Evolutionary conservation across 2,888 invertebrate genomes (phyloP), one percentile per base, ranked within the genome.

Genomic region (Gibbula magus): DNA sequence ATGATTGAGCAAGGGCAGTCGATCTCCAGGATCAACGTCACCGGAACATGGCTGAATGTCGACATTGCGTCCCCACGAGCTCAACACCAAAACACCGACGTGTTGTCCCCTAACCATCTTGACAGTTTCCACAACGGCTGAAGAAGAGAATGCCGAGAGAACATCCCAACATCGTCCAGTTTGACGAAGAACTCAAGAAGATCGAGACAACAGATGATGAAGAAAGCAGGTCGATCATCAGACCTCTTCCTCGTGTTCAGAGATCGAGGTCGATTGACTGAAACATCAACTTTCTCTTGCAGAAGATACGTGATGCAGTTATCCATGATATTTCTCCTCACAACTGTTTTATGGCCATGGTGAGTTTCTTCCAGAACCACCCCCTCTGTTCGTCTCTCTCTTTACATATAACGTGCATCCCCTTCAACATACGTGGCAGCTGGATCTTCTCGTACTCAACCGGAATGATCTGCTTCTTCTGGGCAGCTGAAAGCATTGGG

Each of bases 291-390:
- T n/a, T n/a, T n/a, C n/a, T n/a, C n/a, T n/a, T n/a, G n/a, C n/a
- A n/a, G n/a, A n/a, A n/a, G n/a, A n/a, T n/a, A n/a, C n/a, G n/a
- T n/a, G n/a, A n/a, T n/a, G n/a, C n/a, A n/a, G n/a, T n/a, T n/a
- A n/a, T n/a, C n/a, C n/a, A n/a, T n/a, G n/a, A n/a, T n/a, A n/a
- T n/a, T 52, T 52, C 18, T 18, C 18, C 13, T 56, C 56, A 56
- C 7, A 22, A 20, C 7, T 13, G 13, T 35, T n/a, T 77, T 56
- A 77, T 77, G 56, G 61, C 25, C 13, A 66, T 39, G 20, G 61
- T 39, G 25, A 77, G 61, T 61, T 66, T 77, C 18, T 61, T 25
- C 77, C 77, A 77, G 66, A 77, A 77, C 35, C 61, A 77, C 1
- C 77, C 67, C 66, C 77, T 8, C 10, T 66, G 16, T 32, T 10